Base-by-base conservation (phyloP, 2,888 invertebrate genomes). In the Melanostoma scalare region DNA sequence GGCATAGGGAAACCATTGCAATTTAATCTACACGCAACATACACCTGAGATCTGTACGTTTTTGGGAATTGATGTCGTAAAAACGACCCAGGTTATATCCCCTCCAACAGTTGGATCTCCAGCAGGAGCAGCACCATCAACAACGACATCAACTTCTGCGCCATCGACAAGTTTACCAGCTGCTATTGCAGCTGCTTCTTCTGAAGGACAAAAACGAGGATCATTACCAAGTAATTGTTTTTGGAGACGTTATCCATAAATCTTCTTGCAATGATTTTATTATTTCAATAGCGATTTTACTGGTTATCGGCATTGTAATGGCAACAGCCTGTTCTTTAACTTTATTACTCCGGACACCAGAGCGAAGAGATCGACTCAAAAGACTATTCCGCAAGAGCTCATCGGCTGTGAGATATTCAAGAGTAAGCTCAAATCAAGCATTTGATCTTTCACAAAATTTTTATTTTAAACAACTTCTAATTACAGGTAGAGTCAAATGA, bases 11-110 rank as follows among this genome's bases (percentile, higher is more conserved):
- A 85, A 87, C 42, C 87, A 89, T 82, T 90, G 91, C 85, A 89
- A 88, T 86, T 87, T 91, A 82, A 86, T 91, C 61, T 88, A 89
- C 79, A 89, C 88, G 55, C 91, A 90, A 79, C 88, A 87, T 48
- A 90, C 90, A 40, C 89, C 91, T 30, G 89, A 88, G 86, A 90
- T 91, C 86, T 91, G 91, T 76, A 86, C 87, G 38, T 90, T 91
- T 63, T 86, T 91, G 65, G 89, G 90, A 10, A 85, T 90, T 30
- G 52, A 85, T n/a, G 76, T 85, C 50, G 72, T 86, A 4, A 79
- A 44, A 44, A 44, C 71, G 2, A 60, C 30, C 0, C 20, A 20
- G 20, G 20, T 20, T 20, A 61, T 69, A 71, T 38, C 79, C 33
- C 60, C 44, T 48, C 31, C 33, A 3, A 9, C 48, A 3, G 3